phyloP scores from a whole-genome alignment of 2,113 vertebrate species.

The Zootoca vivipara region DNA sequence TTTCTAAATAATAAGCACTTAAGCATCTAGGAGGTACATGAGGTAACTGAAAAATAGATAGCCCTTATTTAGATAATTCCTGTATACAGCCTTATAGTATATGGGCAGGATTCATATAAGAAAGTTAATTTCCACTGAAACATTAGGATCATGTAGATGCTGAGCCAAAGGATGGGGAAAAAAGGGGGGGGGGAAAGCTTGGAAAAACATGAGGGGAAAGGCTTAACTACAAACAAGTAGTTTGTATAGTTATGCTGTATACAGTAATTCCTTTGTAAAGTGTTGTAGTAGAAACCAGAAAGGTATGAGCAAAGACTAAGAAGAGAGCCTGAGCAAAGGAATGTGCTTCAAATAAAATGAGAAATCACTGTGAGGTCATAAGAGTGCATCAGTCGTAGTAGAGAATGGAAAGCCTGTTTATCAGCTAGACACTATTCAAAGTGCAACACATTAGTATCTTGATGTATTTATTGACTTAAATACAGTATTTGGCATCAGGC shows the following conservation, averaged over 20 bases:
- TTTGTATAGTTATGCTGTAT: background rate
- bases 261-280: background rate
- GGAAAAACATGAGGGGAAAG: background rate
- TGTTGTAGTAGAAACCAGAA: background rate
- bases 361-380: background rate
- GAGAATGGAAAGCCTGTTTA: background rate
- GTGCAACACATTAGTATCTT: background rate
- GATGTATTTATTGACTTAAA: background rate
- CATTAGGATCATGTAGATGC: background rate
- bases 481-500: background rate
- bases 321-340: background rate
- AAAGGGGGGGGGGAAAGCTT: background rate
- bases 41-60: background rate
- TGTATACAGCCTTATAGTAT: background rate
- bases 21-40: background rate
- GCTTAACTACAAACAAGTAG: too few species aligned
- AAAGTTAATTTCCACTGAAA: background rate
- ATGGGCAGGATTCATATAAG: background rate
- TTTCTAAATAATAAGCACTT: background rate
- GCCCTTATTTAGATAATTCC: background rate
- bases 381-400: background rate
- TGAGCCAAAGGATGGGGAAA: background rate
- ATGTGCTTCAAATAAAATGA: background rate
- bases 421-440: background rate
- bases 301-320: background rate